Conservation (phyloP, 2,113 vertebrate species). For the Hirundichthys speculiger region DNA sequence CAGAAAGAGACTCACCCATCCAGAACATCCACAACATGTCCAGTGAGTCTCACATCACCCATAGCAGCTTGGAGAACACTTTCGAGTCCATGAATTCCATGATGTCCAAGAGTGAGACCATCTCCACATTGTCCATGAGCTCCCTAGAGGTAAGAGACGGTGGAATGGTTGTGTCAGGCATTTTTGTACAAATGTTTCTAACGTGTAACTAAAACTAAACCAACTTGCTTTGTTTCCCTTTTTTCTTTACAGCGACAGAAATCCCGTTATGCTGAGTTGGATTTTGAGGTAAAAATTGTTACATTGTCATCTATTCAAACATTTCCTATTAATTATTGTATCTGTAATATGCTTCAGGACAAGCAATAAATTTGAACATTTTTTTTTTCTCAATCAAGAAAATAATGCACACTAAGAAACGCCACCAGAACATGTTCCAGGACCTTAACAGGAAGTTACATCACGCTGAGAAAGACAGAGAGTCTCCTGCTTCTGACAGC, state of each 20-base stretch:
- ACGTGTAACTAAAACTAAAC: constrained; percentile 41
- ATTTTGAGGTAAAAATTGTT: constrained; percentile 92
- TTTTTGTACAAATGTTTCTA: constrained; percentile 7
- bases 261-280: constrained; percentile 96
- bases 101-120: constrained; percentile 93
- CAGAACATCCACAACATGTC: constrained; percentile 88
- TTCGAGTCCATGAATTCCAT: constrained; percentile 91
- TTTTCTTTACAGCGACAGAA: constrained; percentile 89
- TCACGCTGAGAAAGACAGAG: constrained; percentile 93
- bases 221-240: constrained; percentile 13
- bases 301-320: neutral
- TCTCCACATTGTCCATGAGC: constrained; percentile 95
- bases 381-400: constrained; percentile 80
- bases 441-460: constrained; percentile 97
- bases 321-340: neutral
- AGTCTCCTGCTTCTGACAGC: constrained; percentile 90
- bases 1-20: constrained; percentile 84
- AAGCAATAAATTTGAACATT: neutral
- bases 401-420: constrained; percentile 99
- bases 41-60: constrained; percentile 89
- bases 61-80: constrained; percentile 89
- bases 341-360: neutral
- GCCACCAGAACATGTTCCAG: constrained; percentile 99
- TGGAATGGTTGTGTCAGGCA: neutral
- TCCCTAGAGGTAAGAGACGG: constrained; percentile 91